Conservation (phyloP, 2,888 invertebrate species). For the Agonopterix subpropinquella region DNA sequence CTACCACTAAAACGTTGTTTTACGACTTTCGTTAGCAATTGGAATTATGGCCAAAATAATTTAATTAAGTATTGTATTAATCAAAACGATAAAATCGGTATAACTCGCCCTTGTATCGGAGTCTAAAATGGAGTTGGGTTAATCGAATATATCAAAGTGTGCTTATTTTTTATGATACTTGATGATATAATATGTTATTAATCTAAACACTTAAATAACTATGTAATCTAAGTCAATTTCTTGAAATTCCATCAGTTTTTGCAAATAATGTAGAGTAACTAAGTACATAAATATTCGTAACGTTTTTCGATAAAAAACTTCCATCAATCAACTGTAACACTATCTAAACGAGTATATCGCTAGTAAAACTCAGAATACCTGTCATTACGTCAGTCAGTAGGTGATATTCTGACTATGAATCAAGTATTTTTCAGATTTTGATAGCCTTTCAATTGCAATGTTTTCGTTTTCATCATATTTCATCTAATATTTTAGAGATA, state of each 20-base stretch:
- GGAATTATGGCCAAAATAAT: background rate
- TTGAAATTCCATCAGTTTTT: too few species aligned
- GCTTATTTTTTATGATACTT: too few species aligned
- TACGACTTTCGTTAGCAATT: slow-evolving; percentile 31
- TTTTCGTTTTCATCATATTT: background rate
- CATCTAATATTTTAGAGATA: background rate
- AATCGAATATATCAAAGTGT: too few species aligned
- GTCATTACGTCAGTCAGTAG: background rate
- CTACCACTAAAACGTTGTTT: slow-evolving; percentile 48
- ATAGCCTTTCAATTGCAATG: background rate
- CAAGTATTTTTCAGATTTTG: background rate
- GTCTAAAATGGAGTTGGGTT: background rate
- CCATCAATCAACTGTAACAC: too few species aligned
- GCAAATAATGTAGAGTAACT: too few species aligned
- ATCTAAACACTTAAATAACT: too few species aligned
- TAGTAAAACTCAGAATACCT: slow-evolving; percentile 1
- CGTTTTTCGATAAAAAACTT: too few species aligned
- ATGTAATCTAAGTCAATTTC: too few species aligned
- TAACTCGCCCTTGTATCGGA: background rate
- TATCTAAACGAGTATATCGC: background rate
- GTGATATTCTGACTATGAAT: too few species aligned
- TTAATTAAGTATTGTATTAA: background rate
- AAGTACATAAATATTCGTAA: too few species aligned
- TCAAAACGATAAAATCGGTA: slow-evolving; percentile 1
- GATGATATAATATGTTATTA: too few species aligned